Conservation (phyloP, 2,888 invertebrate genomes). For the Elysia crispata region DNA sequence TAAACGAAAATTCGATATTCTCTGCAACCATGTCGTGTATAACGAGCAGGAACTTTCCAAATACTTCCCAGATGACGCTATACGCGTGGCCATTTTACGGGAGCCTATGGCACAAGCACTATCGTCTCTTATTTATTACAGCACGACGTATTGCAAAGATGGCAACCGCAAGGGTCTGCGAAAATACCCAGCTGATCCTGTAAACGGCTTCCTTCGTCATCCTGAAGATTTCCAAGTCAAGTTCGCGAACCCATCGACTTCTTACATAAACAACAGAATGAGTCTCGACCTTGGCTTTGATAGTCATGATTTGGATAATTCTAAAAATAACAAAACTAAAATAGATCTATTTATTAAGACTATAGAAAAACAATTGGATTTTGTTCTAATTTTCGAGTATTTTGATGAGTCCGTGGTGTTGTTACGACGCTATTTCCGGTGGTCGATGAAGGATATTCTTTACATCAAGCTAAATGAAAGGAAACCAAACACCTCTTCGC, state of each 20-base stretch:
- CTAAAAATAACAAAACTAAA: neutral
- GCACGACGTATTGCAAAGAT: too few species aligned
- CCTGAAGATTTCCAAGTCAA: too few species aligned
- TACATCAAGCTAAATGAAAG: slow-evolving; percentile 42
- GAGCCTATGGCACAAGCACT: too few species aligned
- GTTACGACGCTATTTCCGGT: slow-evolving; percentile 30
- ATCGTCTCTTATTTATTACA: too few species aligned
- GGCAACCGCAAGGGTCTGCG: too few species aligned
- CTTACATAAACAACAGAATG: slow-evolving; percentile 44
- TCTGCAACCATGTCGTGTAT: too few species aligned
- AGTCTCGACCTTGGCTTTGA: slow-evolving; percentile 42
- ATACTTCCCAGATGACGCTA: too few species aligned
- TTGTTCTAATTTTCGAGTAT: slow-evolving; percentile 43
- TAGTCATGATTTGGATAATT: neutral
- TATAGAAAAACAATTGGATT: slow-evolving; percentile 32
- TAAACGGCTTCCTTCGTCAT: too few species aligned
- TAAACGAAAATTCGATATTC: too few species aligned
- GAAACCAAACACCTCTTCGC: neutral
- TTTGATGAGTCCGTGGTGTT: slow-evolving; percentile 46
- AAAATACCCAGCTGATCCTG: too few species aligned
- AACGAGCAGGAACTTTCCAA: too few species aligned
- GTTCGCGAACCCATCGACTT: neutral
- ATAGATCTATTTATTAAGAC: slow-evolving; percentile 16
- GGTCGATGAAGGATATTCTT: slow-evolving; percentile 38
- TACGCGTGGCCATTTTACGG: too few species aligned